Conservation (phyloP, 2,797 vertebrate genomes). For the Peromyscus eremicus region DNA sequence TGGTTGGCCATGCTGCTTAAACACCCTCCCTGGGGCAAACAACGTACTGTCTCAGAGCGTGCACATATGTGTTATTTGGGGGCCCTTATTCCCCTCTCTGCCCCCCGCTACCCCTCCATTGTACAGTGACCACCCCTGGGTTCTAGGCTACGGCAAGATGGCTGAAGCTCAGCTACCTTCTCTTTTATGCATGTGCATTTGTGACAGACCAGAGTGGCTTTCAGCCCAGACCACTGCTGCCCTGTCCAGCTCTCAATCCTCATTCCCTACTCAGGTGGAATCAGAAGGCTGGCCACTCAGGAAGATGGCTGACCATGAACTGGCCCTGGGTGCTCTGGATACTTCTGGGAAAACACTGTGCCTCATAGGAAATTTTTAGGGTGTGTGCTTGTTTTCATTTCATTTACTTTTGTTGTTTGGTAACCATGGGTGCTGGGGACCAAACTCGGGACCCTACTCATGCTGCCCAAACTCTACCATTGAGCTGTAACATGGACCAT, state of each 20-base stretch:
- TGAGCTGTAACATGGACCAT: neutral
- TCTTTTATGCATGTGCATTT: fast-evolving
- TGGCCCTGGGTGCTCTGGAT: too few relatives aligned
- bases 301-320: neutral
- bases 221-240: too few relatives aligned
- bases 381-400: neutral
- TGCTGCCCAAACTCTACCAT: neutral
- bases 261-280: neutral
- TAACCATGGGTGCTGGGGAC: neutral
- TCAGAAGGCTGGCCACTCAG: neutral
- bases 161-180: neutral
- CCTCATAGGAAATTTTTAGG: neutral
- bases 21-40: too few relatives aligned
- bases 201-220: neutral
- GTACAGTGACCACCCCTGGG: neutral
- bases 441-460: neutral
- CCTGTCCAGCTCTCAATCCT: too few relatives aligned
- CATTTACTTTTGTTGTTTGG: neutral
- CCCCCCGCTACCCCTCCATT: fast-evolving
- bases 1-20: neutral
- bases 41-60: too few relatives aligned
- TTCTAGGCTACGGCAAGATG: neutral
- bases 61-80: neutral
- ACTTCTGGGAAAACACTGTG: neutral
- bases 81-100: fast-evolving